Percentiles rank a stretch among this genome's conserved stretches.
These are phyloP conservation scores for Atta cephalotes DNA, from an alignment of 1,140 invertebrate genomes.

Conservation along the genomic window DNA sequence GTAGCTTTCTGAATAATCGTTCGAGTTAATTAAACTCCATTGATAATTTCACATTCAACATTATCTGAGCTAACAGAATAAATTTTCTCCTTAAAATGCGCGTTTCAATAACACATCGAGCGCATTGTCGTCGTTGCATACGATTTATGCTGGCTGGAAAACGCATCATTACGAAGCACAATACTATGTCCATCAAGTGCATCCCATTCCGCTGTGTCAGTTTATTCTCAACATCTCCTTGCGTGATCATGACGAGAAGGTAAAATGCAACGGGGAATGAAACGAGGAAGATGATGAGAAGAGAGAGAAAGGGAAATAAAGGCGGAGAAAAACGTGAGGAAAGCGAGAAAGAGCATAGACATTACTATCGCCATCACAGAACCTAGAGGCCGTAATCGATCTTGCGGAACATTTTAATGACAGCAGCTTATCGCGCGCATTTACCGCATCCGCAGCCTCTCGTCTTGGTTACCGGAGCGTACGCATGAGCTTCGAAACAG, in stretches of 20 bases:
- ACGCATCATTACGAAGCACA: constrained; percentile 81
- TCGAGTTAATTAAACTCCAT: not conserved
- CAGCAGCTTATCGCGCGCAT: constrained; percentile 83
- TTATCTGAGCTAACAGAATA: constrained; percentile 17
- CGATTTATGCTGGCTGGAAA: constrained; percentile 77
- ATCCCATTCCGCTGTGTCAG: constrained; percentile 66
- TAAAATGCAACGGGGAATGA: constrained; percentile 33
- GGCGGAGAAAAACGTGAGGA: not conserved
- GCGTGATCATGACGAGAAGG: constrained; percentile 59
- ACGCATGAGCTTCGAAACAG: constrained; percentile 79
- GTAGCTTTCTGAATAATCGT: constrained; percentile 25
- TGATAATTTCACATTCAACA: not conserved
- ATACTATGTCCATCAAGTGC: constrained; percentile 81
- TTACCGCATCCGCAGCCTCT: constrained; percentile 74
- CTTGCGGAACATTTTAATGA: constrained; percentile 86
- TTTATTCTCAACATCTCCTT: constrained; percentile 72
- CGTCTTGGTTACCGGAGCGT: constrained; percentile 81
- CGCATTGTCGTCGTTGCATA: constrained; percentile 71
- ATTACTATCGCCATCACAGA: constrained; percentile 78
- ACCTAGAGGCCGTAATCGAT: constrained; percentile 80
- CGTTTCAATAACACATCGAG: constrained; percentile 73
- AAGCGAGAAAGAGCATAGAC: constrained; percentile 64
- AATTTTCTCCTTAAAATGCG: constrained; percentile 69
- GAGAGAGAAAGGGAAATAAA: constrained; percentile 9
- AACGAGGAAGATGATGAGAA: constrained; percentile 35